Conservation (phyloP, 2,113 vertebrate genomes). For the Alouatta palliata region DNA sequence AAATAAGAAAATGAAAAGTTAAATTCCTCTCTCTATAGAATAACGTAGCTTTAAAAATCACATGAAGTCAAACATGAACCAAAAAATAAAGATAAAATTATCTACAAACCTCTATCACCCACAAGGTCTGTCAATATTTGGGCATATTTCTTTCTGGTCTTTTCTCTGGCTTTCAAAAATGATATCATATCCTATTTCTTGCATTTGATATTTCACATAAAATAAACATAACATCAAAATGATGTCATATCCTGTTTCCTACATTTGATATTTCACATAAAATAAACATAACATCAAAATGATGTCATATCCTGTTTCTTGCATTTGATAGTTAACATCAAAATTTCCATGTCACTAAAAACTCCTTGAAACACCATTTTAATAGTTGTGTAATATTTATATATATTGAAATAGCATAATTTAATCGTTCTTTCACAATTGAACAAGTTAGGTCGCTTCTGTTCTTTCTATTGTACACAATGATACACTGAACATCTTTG, state of each 20-base stretch:
- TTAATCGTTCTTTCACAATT: constrained; percentile 4
- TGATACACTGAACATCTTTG: background rate
- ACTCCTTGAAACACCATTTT: background rate
- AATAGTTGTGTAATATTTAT: background rate
- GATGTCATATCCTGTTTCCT: background rate
- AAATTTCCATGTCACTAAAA: background rate
- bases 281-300: background rate
- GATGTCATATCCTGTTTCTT: background rate
- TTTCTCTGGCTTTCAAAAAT: constrained; percentile 8
- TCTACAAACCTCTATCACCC: background rate
- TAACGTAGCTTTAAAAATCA: background rate
- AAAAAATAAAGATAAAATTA: background rate
- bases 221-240: background rate
- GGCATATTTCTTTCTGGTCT: constrained; percentile 17
- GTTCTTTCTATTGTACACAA: background rate
- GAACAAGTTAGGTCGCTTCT: background rate
- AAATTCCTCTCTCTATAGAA: background rate
- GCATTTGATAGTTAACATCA: background rate
- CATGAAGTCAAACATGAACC: background rate
- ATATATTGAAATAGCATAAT: background rate
- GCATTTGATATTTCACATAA: background rate
- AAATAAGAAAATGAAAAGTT: background rate
- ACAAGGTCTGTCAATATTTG: background rate
- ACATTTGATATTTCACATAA: background rate
- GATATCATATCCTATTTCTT: background rate